These are phyloP conservation scores for Crotalus horridus DNA, from an alignment of 2,113 vertebrate genomes.

Conservation along the genomic window DNA sequence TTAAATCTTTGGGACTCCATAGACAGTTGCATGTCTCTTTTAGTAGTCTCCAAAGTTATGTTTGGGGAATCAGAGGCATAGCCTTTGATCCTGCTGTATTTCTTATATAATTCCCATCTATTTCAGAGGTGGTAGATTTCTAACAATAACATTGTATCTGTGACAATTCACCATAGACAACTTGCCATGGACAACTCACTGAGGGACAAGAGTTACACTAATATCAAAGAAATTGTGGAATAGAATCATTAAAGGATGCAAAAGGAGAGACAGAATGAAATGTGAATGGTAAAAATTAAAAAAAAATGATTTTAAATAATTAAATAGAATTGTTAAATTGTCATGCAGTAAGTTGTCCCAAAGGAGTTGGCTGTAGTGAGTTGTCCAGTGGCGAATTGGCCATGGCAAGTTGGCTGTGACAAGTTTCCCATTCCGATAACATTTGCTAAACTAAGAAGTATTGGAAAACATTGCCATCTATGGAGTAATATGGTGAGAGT, in stretches of 20 bases:
- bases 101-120: background rate
- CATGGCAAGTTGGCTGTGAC: too few relatives aligned
- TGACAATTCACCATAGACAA: background rate
- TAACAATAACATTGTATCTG: background rate
- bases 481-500: background rate
- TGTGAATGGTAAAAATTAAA: background rate
- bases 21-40: background rate
- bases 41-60: background rate
- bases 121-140: background rate
- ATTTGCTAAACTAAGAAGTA: background rate
- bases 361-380: too few relatives aligned
- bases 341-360: too few relatives aligned
- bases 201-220: background rate
- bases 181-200: background rate
- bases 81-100: background rate
- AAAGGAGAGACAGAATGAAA: background rate
- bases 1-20: background rate
- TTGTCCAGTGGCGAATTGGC: too few relatives aligned
- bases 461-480: background rate
- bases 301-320: background rate
- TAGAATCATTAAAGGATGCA: background rate
- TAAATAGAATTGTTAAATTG: background rate
- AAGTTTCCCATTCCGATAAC: background rate
- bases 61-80: background rate
- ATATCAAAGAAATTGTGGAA: background rate